phyloP scores from a whole-genome alignment of 2,888 invertebrate genomes.

The Drosophila barbarae region DNA sequence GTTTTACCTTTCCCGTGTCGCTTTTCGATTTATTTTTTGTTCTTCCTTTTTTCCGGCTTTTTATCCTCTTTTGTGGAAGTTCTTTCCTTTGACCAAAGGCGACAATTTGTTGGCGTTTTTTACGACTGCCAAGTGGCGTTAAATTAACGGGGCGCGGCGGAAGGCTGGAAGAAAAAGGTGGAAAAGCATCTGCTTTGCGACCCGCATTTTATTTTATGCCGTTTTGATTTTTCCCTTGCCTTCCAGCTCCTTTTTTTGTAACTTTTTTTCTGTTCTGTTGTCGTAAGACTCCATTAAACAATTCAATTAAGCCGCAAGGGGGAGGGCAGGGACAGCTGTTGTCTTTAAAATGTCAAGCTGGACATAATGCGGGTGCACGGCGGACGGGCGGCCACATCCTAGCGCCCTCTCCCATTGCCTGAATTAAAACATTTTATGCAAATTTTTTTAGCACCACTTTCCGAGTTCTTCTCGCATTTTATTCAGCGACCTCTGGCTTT shows the following conservation, averaged over 20 bases:
- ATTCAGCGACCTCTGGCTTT: conserved; percentile 27
- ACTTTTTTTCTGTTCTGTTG: conserved; percentile 29
- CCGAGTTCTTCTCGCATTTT: conserved; percentile 7
- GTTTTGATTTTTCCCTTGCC: conserved; percentile 59
- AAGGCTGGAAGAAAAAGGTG: conserved; percentile 21
- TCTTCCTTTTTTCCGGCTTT: not conserved
- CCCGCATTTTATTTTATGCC: conserved; percentile 71
- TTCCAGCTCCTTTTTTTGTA: conserved; percentile 12
- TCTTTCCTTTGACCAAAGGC: conserved; percentile 48
- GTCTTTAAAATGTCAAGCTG: conserved; percentile 65
- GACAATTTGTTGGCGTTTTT: conserved; percentile 65
- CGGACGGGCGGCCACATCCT: conserved; percentile 12
- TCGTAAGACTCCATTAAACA: conserved; percentile 72
- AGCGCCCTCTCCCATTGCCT: conserved; percentile 7
- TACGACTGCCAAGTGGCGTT: conserved; percentile 67
- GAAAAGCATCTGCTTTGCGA: conserved; percentile 44
- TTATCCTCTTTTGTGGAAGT: conserved; percentile 10
- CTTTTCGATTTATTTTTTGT: conserved; percentile 12
- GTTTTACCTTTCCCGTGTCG: conserved; percentile 44
- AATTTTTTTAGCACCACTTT: conserved; percentile 51
- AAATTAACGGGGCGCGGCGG: conserved; percentile 56
- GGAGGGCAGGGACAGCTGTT: conserved; percentile 28
- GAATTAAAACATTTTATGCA: conserved; percentile 71
- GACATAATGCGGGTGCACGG: conserved; percentile 24
- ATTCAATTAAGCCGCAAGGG: conserved; percentile 64